Base-by-base conservation (phyloP, 2,797 vertebrate genomes). In the Crax fasciolata region DNA sequence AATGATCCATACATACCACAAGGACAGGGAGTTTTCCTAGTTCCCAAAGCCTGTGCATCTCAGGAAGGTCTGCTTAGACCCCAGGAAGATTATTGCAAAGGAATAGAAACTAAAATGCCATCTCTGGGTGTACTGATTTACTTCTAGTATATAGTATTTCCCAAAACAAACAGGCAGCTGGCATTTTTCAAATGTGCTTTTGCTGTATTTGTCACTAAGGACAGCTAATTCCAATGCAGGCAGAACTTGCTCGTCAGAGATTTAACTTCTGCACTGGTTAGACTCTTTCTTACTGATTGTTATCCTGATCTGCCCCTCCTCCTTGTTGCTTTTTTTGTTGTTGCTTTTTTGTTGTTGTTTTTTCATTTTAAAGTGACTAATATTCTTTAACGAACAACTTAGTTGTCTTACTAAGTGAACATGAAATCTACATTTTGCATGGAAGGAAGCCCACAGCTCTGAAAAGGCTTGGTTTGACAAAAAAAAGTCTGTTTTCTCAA, bases 401-500 rank as follows among this genome's bases (percentile, higher is more conserved):
- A 4, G 10, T 44, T 63, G 79, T 70, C 9, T 65, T 81, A 70
- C 58, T 15, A 68, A 73, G 55, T 6, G 10, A 81, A 35, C 1
- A 0, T 3, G 3, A 76, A n/a, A 58, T 54, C n/a, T 65, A 9
- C 8, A 13, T 76, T 87, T 92, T 78, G 44, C 68, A 17, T 21
- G 38, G 51, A 83, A 78, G 19, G 49, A 72, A 87, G 72, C 67
- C 80, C 48, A 23, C 18, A 68, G 38, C 90, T 87, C 71, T 94
- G 92, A 91, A 91, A 95, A 1, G 24, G 62, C 81, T 44, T 51
- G 73, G 62, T 8, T 44, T 93, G 91, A 96, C 86, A 90, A 55
- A n/a, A 19, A 95, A 93, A 96, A 67, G 48, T 73, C 8, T 76
- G 17, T 67, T 89, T 92, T 88, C 65, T 86, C 67, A 52, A 76